A percentile compares a stretch with the other conserved stretches of the same genome.
These are phyloP conservation scores for Melanotus villosus DNA, from an alignment of 2,888 invertebrate species.

Conservation along the genomic window DNA sequence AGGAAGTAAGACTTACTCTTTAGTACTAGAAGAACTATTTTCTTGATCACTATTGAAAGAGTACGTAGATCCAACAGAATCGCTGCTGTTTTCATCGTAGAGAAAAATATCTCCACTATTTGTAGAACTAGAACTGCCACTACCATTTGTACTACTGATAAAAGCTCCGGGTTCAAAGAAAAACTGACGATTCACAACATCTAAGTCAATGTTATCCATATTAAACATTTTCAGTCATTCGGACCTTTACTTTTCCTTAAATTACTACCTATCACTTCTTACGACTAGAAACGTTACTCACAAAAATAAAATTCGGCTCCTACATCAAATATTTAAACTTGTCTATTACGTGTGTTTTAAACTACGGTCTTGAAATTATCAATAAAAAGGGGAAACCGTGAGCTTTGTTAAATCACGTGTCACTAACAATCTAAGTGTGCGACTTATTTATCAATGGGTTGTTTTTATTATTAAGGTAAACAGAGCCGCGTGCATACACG, in stretches of 20 bases:
- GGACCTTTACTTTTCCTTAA: no score
- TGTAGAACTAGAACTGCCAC: constrained; percentile 73
- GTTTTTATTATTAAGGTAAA: constrained; percentile 32
- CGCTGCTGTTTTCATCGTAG: constrained; percentile 75
- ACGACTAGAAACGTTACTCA: neutral
- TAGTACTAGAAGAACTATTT: constrained; percentile 75
- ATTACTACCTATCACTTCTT: no score
- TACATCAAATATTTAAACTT: neutral
- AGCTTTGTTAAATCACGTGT: no score
- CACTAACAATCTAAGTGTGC: constrained; percentile 20
- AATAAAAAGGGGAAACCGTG: no score
- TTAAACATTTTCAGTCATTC: constrained; percentile 73
- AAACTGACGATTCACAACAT: constrained; percentile 78
- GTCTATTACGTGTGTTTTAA: neutral
- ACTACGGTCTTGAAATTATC: no score
- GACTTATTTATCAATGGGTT: constrained; percentile 27
- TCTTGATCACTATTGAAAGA: constrained; percentile 89
- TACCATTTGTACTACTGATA: constrained; percentile 68
- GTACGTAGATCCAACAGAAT: constrained; percentile 76
- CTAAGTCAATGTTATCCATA: constrained; percentile 78
- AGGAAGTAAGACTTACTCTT: constrained; percentile 80
- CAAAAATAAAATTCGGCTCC: neutral
- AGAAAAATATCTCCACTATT: constrained; percentile 80
- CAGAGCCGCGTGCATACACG: constrained; percentile 31
- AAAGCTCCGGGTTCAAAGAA: constrained; percentile 71